Evolutionary conservation across 2,113 vertebrate species (phyloP), one percentile per base, ranked within the genome.

Genomic region (Melanerpes formicivorus): DNA sequence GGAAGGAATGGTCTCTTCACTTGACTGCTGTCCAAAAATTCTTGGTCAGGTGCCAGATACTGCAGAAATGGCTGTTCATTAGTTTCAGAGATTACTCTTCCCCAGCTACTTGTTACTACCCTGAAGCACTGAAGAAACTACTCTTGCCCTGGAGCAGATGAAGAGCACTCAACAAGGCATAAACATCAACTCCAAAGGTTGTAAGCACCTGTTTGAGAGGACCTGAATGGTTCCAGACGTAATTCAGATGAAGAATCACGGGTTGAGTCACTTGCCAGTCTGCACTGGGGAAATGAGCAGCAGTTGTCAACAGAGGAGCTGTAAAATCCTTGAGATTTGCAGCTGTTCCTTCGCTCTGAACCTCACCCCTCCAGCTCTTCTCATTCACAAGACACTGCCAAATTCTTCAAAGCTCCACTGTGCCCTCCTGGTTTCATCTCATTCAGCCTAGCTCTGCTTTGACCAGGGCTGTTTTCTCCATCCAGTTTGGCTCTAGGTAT

Each of bases 181-280:
- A 69, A 60, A 25, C 3, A 21, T 1, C 29, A 52, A 11, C 50
- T 40, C 13, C 52, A 40, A 25, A 76, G 32, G 50, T 4, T 3
- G 0, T 8, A 29, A 63, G 59, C 44, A 67, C 48, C 64, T n/a
- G 37, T n/a, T 2, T 15, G 25, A 84, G 50, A 44, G 37, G 27
- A 46, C 10, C 42, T 9, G 1, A n/a, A 27, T 1, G 1, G 65
- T 9, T 18, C 21, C 21, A 4, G 64, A 34, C 73, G 5, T 1
- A 18, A 5, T 16, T 14, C 6, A 0, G 30, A 23, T 25, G 48
- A 82, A 46, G 27, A 42, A 27, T 6, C 69, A 42, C 0, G 1
- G 44, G n/a, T 3, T 37, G 27, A 87, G 60, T 29, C 56, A 77
- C 21, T 7, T 56, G 26, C 27, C 50, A 84, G 67, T 12, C 67